Percentiles rank a stretch among this genome's conserved stretches.
Evolutionary conservation across 2,888 invertebrate genomes (phyloP).

Genomic region (Stenurella melanura): DNA sequence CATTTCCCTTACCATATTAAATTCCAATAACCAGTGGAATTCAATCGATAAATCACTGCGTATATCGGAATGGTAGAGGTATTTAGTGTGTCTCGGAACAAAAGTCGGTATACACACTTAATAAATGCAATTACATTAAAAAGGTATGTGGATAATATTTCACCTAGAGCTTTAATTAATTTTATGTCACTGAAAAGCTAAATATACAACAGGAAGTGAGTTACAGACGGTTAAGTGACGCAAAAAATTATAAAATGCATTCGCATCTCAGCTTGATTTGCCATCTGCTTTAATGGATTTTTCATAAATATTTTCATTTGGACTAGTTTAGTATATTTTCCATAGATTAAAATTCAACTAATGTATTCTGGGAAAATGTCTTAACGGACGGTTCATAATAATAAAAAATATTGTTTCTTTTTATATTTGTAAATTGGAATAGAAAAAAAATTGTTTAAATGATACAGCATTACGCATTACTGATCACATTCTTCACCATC

Average conservation of each 20-base stretch:
- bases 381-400: too few relatives aligned
- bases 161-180: slow-evolving; percentile 56
- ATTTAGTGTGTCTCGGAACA: slow-evolving; percentile 36
- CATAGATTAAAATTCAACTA: too few relatives aligned
- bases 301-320: neutral
- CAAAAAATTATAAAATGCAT: slow-evolving; percentile 4
- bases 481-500: too few relatives aligned
- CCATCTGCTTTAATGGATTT: neutral
- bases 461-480: too few relatives aligned
- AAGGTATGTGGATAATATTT: slow-evolving; percentile 56
- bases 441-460: too few relatives aligned
- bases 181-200: slow-evolving; percentile 44
- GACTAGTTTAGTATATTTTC: too few relatives aligned
- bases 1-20: slow-evolving; percentile 52
- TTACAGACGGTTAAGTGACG: neutral
- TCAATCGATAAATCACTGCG: slow-evolving; percentile 55
- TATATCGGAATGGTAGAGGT: slow-evolving; percentile 40
- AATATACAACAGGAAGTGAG: slow-evolving; percentile 52
- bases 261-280: neutral
- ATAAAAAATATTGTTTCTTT: too few relatives aligned
- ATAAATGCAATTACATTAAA: slow-evolving; percentile 56
- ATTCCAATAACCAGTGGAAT: slow-evolving; percentile 57
- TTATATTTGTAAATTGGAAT: too few relatives aligned
- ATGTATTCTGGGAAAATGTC: too few relatives aligned
- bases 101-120: slow-evolving; percentile 46